Conservation (phyloP, 2,797 vertebrate genomes). For the Epinephelus malabaricus region DNA sequence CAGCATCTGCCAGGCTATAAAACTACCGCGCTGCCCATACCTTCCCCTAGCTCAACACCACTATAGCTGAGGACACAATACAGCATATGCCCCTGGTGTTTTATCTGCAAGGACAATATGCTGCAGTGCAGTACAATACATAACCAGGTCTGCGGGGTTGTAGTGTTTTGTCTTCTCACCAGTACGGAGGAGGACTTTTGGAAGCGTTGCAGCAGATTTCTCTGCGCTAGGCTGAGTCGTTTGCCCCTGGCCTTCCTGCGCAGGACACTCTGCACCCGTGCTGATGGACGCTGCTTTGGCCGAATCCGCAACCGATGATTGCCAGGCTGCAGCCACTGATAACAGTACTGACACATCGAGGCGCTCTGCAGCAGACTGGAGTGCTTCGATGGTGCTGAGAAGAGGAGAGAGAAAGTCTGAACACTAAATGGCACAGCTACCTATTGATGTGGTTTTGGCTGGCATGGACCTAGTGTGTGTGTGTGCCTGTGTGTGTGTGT, state of each 20-base stretch:
- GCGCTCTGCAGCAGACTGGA: conserved; percentile 42
- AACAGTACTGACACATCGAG: conserved; percentile 88
- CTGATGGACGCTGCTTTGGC: conserved; percentile 88
- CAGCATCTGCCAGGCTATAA: neutral
- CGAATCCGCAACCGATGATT: conserved; percentile 88
- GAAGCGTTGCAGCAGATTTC: conserved; percentile 88
- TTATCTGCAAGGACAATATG: conserved; percentile 35
- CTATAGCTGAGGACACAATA: neutral
- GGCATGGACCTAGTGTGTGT: conserved; percentile 26
- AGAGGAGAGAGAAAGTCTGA: conserved; percentile 22
- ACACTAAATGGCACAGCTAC: conserved; percentile 27
- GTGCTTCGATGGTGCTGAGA: conserved; percentile 42
- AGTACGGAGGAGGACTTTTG: conserved; percentile 85
- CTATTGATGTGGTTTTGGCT: conserved; percentile 56
- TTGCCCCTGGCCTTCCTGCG: conserved; percentile 81
- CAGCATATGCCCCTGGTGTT: neutral
- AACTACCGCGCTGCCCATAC: neutral
- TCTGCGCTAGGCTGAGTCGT: conserved; percentile 89
- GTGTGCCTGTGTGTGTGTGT: conserved; percentile 30
- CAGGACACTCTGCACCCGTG: conserved; percentile 86
- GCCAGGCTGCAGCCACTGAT: conserved; percentile 88
- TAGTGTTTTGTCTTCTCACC: conserved; percentile 86
- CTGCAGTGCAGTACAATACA: conserved; percentile 42
- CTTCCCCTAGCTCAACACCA: neutral
- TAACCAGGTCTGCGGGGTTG: neutral